These are phyloP conservation scores for Drosophila mercatorum DNA, from an alignment of 2,888 invertebrate species.

Conservation along the genomic window DNA sequence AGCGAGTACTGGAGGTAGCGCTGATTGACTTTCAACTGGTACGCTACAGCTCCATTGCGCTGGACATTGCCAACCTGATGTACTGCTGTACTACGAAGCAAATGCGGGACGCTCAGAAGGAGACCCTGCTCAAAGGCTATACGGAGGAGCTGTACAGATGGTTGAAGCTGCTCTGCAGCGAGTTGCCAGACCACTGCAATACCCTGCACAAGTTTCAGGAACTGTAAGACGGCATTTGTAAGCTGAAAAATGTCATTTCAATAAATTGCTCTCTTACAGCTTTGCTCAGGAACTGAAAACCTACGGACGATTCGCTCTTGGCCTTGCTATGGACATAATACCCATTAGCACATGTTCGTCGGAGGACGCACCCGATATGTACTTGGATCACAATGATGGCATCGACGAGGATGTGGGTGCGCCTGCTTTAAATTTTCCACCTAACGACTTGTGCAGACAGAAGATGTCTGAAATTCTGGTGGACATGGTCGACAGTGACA, in stretches of 20 bases:
- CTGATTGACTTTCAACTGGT: slow-evolving; percentile 90
- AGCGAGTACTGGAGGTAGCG: slow-evolving; percentile 87
- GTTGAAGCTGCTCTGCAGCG: slow-evolving; percentile 86
- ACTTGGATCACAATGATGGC: slow-evolving; percentile 84
- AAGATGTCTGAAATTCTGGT: slow-evolving; percentile 89
- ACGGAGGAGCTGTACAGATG: slow-evolving; percentile 87
- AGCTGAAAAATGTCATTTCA: not conserved
- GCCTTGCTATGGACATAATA: slow-evolving; percentile 89
- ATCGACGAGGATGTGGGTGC: slow-evolving; percentile 80
- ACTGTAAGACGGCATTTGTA: slow-evolving; percentile 43
- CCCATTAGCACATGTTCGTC: slow-evolving; percentile 90
- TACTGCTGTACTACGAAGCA: slow-evolving; percentile 88
- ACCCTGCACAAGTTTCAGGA: slow-evolving; percentile 85
- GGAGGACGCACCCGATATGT: slow-evolving; percentile 89
- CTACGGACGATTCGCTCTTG: slow-evolving; percentile 88
- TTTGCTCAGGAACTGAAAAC: slow-evolving; percentile 87
- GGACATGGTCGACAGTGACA: slow-evolving; percentile 88
- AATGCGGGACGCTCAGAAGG: slow-evolving; percentile 87
- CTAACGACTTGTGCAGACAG: slow-evolving; percentile 87
- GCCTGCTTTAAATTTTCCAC: slow-evolving; percentile 84
- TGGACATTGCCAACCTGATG: slow-evolving; percentile 88
- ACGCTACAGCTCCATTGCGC: slow-evolving; percentile 89
- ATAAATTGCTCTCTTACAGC: slow-evolving; percentile 83
- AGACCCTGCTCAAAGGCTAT: slow-evolving; percentile 87
- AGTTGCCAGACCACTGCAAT: slow-evolving; percentile 79